Evolutionary conservation across 1,140 invertebrate genomes (phyloP), one percentile per base, ranked within the genome.

Genomic region (Triops longicaudatus): DNA sequence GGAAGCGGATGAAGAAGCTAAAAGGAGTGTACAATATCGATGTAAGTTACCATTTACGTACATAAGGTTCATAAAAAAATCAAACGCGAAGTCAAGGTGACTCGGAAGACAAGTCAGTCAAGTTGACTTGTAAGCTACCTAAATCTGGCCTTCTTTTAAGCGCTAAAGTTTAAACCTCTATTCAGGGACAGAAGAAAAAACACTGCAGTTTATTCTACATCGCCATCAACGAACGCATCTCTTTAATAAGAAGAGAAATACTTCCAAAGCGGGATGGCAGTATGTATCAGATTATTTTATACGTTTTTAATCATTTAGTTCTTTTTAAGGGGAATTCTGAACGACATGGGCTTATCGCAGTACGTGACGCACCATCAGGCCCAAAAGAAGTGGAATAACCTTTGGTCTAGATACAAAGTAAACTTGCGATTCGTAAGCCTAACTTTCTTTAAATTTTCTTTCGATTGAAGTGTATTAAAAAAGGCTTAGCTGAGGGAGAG

Each of bases 371-470:
- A 71, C 12, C 72, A 76, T 71, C 78, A 78, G 42, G 78, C 74
- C 10, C 74, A 78, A 37, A 78, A 78, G 74, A 78, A 78, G 17
- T 78, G 78, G 78, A 76, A 78, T 27, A 78, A 78, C 73, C 26
- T 78, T 0, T 77, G 76, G 76, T 77, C 76, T 10, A 73, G 73
- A 42, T 77, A 77, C 44, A 77, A 77, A 42, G 72, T 77, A 73
- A 42, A 63, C 17, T 5, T 63, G 4, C 17, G 14, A n/a, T 63
- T 63, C n/a, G 10, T 63, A 17, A 22, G n/a, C 17, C 14, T 63
- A 2, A 7, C 22, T 1, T 7, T 2, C 22, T 63, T n/a, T 63
- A 63, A 6, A 22, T 63, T 63, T 9, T n/a, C 14, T 6, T 63
- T 63, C 17, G n/a, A n/a, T 9, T 63, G 6, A 63, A 63, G 50